These are phyloP conservation scores for Acomys russatus DNA, from an alignment of 2,797 vertebrate species.

Conservation along the genomic window DNA sequence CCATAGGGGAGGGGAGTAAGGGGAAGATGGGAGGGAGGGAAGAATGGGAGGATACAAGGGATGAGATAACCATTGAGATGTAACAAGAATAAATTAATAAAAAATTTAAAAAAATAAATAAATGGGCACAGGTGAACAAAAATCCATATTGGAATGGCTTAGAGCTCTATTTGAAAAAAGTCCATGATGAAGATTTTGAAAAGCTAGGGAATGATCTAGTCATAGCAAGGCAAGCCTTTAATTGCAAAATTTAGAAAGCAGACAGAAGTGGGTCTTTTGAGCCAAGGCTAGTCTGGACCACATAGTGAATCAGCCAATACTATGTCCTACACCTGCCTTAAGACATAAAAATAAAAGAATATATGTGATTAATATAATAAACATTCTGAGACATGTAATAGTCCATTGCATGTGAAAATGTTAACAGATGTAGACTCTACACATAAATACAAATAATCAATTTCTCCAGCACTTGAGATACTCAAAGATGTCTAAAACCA, in stretches of 20 bases:
- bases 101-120: too few species aligned
- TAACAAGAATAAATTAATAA: too few species aligned
- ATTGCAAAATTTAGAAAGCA: not conserved
- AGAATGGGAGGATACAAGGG: too few species aligned
- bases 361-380: not conserved
- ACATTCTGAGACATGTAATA: not conserved
- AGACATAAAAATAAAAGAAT: constrained; percentile 3
- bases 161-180: not conserved
- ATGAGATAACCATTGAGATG: too few species aligned
- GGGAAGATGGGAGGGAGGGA: too few species aligned
- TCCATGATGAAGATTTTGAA: not conserved
- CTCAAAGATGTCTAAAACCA: not conserved
- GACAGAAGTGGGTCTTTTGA: not conserved
- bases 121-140: not conserved
- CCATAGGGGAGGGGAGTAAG: too few species aligned
- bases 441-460: not conserved
- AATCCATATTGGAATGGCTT: not conserved
- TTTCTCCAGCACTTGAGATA: not conserved
- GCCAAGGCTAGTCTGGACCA: not conserved
- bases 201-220: not conserved
- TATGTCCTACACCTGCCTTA: not conserved
- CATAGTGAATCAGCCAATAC: not conserved
- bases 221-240: not conserved
- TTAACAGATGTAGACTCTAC: not conserved
- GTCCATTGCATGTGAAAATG: not conserved